Percentiles rank a stretch among this genome's conserved stretches.
These are phyloP conservation scores for Drosophila melanogaster DNA, from an alignment of 1,140 invertebrate genomes.

Conservation along the genomic window DNA sequence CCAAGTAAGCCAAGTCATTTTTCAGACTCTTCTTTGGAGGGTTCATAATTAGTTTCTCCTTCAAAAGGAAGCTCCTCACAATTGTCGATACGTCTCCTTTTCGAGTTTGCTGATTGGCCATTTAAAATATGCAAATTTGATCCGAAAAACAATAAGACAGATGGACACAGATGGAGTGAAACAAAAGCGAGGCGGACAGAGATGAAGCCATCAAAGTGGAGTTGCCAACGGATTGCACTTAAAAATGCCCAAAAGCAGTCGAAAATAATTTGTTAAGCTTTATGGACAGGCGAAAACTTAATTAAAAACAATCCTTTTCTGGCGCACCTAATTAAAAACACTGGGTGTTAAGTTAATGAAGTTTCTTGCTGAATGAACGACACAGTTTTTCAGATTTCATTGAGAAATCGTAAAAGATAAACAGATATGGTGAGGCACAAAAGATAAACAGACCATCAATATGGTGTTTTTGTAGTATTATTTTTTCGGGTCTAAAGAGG, in stretches of 20 bases:
- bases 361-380: constrained; percentile 71
- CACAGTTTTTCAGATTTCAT: constrained; percentile 70
- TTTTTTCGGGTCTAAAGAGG: constrained; percentile 52
- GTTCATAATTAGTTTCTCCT: constrained; percentile 55
- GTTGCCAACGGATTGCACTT: constrained; percentile 49
- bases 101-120: constrained; percentile 50
- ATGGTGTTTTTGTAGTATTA: constrained; percentile 40
- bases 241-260: constrained; percentile 38
- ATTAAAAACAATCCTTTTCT: constrained; percentile 76
- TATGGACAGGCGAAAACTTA: constrained; percentile 80
- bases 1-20: not conserved
- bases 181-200: constrained; percentile 22
- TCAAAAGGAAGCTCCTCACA: constrained; percentile 49
- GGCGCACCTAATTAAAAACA: constrained; percentile 72
- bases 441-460: constrained; percentile 79
- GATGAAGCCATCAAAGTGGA: constrained; percentile 74
- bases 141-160: constrained; percentile 17
- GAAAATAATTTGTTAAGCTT: constrained; percentile 68
- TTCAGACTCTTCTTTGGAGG: not conserved
- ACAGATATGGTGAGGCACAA: constrained; percentile 19
- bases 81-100: constrained; percentile 48
- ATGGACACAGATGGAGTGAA: constrained; percentile 4
- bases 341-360: constrained; percentile 69
- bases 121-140: constrained; percentile 75
- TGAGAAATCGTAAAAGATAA: constrained; percentile 54